phyloP scores from a whole-genome alignment of 2,797 vertebrate genomes.

The Melanotaenia maccullochi region DNA sequence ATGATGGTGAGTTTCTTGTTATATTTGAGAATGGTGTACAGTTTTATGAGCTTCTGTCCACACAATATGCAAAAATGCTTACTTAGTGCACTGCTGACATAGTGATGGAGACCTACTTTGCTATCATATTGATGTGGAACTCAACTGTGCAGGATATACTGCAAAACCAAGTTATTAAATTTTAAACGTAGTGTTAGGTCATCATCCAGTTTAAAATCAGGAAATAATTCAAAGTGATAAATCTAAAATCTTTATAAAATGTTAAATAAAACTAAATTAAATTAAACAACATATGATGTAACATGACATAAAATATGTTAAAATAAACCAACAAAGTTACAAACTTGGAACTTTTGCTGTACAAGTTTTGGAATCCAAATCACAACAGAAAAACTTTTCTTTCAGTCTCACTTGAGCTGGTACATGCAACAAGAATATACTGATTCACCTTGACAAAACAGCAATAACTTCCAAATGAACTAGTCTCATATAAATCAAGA shows the following conservation, averaged over 20 bases:
- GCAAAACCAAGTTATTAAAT: neutral
- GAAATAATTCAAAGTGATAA: neutral
- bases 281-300: neutral
- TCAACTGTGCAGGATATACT: neutral
- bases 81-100: too few relatives aligned
- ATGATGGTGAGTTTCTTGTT: too few relatives aligned
- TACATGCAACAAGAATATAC: conserved; percentile 45
- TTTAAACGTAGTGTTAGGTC: neutral
- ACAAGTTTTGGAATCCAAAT: neutral
- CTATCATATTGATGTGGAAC: neutral
- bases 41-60: too few relatives aligned
- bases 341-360: neutral
- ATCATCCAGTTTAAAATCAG: neutral
- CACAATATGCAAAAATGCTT: too few relatives aligned
- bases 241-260: neutral
- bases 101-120: too few relatives aligned
- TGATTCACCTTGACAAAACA: conserved; percentile 76
- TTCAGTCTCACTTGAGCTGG: conserved; percentile 20
- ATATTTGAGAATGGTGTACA: too few relatives aligned
- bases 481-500: conserved; percentile 66
- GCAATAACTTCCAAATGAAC: conserved; percentile 73
- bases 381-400: conserved; percentile 20
- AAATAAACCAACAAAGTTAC: neutral
- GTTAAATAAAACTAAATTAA: neutral
- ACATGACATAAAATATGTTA: neutral